These are phyloP conservation scores for Hafferia zeledoni DNA, from an alignment of 2,797 vertebrate species.

Conservation along the genomic window DNA sequence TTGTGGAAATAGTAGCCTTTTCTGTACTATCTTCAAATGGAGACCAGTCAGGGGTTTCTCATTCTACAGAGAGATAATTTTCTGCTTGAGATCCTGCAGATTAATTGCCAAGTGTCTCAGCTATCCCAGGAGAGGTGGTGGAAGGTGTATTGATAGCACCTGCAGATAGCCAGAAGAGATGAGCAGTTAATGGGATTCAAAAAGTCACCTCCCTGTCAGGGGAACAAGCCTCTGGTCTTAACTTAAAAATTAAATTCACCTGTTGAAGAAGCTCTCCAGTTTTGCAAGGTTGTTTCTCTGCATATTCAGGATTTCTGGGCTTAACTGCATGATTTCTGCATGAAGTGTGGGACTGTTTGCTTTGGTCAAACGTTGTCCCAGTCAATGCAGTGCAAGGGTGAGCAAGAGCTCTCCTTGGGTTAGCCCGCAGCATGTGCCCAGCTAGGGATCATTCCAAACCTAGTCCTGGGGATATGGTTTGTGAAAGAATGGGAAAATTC, in stretches of 20 bases:
- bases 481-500: not conserved
- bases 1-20: not conserved
- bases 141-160: slow-evolving; percentile 54
- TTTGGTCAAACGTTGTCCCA: not conserved
- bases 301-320: not conserved
- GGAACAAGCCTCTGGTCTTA: not conserved
- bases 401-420: not conserved
- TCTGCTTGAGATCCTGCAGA: slow-evolving; percentile 66
- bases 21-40: slow-evolving; percentile 46
- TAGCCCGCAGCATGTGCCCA: accelerated
- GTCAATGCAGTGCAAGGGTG: accelerated
- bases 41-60: not conserved
- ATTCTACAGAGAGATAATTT: slow-evolving; percentile 39
- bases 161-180: slow-evolving; percentile 39
- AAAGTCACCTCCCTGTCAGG: not conserved
- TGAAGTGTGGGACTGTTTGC: accelerated
- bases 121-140: slow-evolving; percentile 41
- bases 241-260: slow-evolving; percentile 18
- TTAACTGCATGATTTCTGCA: not conserved
- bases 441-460: not conserved
- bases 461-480: not conserved
- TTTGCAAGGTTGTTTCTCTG: not conserved
- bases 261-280: not conserved
- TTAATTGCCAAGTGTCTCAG: slow-evolving; percentile 66
- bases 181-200: slow-evolving; percentile 48